Conservation (phyloP, 2,888 invertebrate genomes). For the Netelia fuscicornis region DNA sequence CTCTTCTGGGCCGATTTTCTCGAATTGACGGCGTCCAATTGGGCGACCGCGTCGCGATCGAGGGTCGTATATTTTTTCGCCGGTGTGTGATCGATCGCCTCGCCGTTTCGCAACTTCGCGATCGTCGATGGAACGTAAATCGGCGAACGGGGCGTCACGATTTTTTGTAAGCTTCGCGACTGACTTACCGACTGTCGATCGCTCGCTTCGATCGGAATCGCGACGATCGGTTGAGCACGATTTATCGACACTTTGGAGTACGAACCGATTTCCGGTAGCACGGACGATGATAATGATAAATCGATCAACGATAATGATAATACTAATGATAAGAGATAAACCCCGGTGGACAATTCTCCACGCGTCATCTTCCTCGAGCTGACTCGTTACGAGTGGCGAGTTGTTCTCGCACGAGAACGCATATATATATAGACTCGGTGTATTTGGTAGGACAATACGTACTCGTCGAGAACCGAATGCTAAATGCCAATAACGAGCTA, state of each 20-base stretch:
- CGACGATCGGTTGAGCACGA: slow-evolving; percentile 66
- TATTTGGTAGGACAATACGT: slow-evolving; percentile 68
- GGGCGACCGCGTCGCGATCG: slow-evolving; percentile 75
- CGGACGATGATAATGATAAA: slow-evolving; percentile 49
- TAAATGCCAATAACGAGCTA: slow-evolving; percentile 72
- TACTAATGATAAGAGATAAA: not conserved
- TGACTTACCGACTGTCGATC: slow-evolving; percentile 60
- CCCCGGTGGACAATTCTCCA: slow-evolving; percentile 37
- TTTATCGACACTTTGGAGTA: slow-evolving; percentile 78
- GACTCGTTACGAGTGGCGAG: slow-evolving; percentile 55
- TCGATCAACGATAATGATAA: slow-evolving; percentile 51
- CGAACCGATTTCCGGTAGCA: slow-evolving; percentile 73
- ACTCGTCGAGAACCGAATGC: slow-evolving; percentile 55
- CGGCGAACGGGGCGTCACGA: slow-evolving; percentile 78
- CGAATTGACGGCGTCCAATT: slow-evolving; percentile 70
- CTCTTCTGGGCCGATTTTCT: slow-evolving; percentile 76
- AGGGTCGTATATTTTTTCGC: slow-evolving; percentile 76
- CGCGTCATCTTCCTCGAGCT: slow-evolving; percentile 58
- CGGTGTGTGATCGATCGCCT: slow-evolving; percentile 77
- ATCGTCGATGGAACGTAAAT: slow-evolving; percentile 73
- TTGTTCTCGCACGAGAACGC: not conserved
- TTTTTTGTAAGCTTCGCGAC: slow-evolving; percentile 74
- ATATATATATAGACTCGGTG: slow-evolving; percentile 67
- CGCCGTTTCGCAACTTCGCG: slow-evolving; percentile 77
- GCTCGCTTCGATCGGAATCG: not conserved